A percentile compares a stretch with the other conserved stretches of the same genome.
Conservation (phyloP, 2,797 vertebrate species). For the Rousettus madagascariensis region DNA sequence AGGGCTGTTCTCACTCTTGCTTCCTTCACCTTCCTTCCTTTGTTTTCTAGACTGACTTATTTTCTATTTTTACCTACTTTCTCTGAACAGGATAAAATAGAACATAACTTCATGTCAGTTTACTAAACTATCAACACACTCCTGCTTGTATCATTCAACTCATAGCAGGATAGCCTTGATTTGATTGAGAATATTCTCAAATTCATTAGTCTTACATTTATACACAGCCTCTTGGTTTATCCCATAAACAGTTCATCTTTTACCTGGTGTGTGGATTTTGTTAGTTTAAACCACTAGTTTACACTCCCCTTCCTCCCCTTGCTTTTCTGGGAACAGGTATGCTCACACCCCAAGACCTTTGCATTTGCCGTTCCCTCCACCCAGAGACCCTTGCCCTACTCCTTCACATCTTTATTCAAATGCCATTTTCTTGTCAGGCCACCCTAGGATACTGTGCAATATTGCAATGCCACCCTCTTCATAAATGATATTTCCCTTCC, state of each 20-base stretch:
- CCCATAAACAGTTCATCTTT: neutral
- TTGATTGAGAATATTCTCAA: neutral
- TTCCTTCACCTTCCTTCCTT: neutral
- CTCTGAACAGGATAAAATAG: neutral
- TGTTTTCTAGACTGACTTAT: neutral
- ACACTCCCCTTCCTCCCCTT: fast-evolving
- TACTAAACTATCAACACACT: too few relatives aligned
- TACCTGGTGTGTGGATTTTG: neutral
- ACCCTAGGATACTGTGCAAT: too few relatives aligned
- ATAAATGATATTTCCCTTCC: neutral
- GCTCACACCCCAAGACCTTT: neutral
- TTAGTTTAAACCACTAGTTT: neutral
- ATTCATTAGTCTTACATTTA: neutral
- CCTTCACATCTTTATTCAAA: neutral
- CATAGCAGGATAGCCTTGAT: neutral
- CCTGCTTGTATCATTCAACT: neutral
- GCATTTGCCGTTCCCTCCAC: neutral
- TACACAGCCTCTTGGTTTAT: neutral
- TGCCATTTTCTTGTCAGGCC: fast-evolving
- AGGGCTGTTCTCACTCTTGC: neutral
- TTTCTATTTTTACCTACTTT: neutral
- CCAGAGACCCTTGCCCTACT: neutral
- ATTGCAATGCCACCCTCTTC: too few relatives aligned
- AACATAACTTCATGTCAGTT: neutral
- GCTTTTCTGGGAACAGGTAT: neutral